Conservation (phyloP, 2,888 invertebrate genomes). For the Epinotia brunnichana region DNA sequence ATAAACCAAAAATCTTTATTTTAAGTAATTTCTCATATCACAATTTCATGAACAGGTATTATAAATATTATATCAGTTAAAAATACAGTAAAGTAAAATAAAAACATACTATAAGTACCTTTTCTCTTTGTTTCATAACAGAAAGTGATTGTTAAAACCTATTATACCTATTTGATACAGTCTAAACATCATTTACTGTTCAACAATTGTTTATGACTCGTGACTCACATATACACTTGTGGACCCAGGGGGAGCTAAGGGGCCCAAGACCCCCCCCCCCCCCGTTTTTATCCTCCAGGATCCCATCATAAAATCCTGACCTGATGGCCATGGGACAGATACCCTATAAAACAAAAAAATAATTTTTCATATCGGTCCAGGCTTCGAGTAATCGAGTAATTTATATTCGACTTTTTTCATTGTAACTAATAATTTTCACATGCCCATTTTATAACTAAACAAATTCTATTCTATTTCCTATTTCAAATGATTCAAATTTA, state of each 20-base stretch:
- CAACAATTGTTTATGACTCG: constrained; percentile 4
- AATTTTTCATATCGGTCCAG: no score
- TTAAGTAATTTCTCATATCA: not conserved
- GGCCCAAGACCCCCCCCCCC: not conserved
- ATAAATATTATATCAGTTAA: not conserved
- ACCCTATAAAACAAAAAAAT: no score
- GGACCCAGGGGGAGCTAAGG: no score
- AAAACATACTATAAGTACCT: not conserved
- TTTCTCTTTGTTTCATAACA: constrained; percentile 39
- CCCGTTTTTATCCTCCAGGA: no score
- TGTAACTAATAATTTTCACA: no score
- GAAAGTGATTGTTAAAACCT: constrained; percentile 4
- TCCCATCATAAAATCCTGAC: no score
- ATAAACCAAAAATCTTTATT: not conserved
- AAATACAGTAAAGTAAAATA: not conserved
- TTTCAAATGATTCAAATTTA: no score
- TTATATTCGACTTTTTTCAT: no score
- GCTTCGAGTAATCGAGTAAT: no score
- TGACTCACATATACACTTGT: not conserved
- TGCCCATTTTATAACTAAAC: not conserved
- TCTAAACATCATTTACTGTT: constrained; percentile 30
- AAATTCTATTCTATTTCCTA: no score
- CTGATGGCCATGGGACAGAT: no score
- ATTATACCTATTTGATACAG: not conserved
- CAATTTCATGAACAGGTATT: not conserved